phyloP scores from a whole-genome alignment of 2,888 invertebrate genomes.

The Endomychus coccineus region DNA sequence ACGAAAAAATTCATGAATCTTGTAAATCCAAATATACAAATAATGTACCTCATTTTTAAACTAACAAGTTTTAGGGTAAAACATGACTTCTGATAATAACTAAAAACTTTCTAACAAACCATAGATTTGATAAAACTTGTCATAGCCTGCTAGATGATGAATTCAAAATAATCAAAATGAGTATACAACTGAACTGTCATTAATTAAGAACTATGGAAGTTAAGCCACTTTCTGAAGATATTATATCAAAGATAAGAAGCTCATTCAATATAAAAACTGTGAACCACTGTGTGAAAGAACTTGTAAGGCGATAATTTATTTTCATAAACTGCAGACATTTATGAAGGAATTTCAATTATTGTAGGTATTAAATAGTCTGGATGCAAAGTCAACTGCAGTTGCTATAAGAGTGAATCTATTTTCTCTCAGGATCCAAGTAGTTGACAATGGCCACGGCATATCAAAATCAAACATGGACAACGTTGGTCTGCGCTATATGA shows the following conservation, averaged over 20 bases:
- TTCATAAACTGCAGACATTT: neutral
- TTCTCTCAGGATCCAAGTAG: conserved; percentile 59
- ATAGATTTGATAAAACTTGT: too few species aligned
- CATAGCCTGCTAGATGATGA: too few species aligned
- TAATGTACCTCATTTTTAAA: too few species aligned
- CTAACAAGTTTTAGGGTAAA: too few species aligned
- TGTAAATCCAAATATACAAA: too few species aligned
- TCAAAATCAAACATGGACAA: conserved; percentile 47
- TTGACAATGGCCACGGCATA: conserved; percentile 72
- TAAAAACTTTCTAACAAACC: too few species aligned
- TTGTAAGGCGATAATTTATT: conserved; percentile 43
- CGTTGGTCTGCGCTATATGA: conserved; percentile 55
- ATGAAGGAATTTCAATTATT: conserved; percentile 1
- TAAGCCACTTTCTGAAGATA: conserved; percentile 36
- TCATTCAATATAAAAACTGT: conserved; percentile 50
- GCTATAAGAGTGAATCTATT: conserved; percentile 59
- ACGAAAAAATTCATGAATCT: too few species aligned
- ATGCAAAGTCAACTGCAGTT: conserved; percentile 61
- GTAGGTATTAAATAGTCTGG: conserved; percentile 63
- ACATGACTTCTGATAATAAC: too few species aligned
- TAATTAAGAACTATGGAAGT: too few species aligned
- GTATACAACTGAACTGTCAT: too few species aligned
- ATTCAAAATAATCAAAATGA: too few species aligned
- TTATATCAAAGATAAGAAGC: conserved; percentile 51
- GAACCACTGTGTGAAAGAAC: conserved; percentile 55